phyloP scores from a whole-genome alignment of 2,888 invertebrate genomes.

The Andrena bucephala region DNA sequence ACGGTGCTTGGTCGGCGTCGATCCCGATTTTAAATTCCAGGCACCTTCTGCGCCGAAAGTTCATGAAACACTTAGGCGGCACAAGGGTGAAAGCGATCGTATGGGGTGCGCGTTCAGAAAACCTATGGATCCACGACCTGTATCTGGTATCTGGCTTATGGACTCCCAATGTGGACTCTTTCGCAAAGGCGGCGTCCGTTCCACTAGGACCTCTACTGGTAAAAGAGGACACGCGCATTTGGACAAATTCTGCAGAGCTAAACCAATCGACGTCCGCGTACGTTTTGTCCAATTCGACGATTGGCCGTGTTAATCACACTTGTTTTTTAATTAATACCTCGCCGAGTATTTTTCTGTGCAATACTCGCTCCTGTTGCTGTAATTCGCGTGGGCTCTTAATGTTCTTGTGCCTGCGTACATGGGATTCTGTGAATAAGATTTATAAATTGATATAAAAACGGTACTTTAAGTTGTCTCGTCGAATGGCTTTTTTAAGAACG shows the following conservation, averaged over 20 bases:
- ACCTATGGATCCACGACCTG: slow-evolving; percentile 50
- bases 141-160: neutral
- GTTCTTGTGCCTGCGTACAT: neutral
- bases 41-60: slow-evolving; percentile 45
- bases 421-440: neutral
- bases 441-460: too few relatives aligned
- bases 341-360: neutral
- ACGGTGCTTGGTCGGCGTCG: slow-evolving; percentile 25
- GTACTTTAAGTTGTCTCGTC: too few relatives aligned
- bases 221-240: neutral
- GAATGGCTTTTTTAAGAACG: too few relatives aligned
- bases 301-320: slow-evolving; percentile 2
- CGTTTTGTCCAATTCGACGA: slow-evolving; percentile 52
- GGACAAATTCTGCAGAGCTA: neutral
- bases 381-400: neutral
- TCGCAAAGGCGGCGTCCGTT: slow-evolving; percentile 5
- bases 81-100: slow-evolving; percentile 50
- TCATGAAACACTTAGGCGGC: slow-evolving; percentile 48
- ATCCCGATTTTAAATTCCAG: slow-evolving; percentile 54
- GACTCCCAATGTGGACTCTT: slow-evolving; percentile 20
- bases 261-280: slow-evolving; percentile 33
- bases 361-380: neutral
- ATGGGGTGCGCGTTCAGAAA: slow-evolving; percentile 58
- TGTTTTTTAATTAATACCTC: neutral
- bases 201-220: slow-evolving; percentile 29